These are phyloP conservation scores for Salvelinus fontinalis DNA, from an alignment of 2,113 vertebrate genomes.

Conservation along the genomic window DNA sequence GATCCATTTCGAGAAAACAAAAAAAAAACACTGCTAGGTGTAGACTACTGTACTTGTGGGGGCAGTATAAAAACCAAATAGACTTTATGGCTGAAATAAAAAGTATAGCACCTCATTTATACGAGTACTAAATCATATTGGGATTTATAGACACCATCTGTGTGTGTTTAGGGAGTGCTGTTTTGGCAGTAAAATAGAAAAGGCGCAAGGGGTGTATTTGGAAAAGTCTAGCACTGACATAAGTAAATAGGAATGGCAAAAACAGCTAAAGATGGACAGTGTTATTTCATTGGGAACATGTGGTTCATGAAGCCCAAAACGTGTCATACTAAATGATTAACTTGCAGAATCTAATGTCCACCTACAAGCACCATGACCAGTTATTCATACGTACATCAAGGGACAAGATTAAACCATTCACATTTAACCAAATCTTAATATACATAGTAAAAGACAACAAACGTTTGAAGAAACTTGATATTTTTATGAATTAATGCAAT, in stretches of 20 bases:
- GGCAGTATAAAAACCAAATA: background rate
- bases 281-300: no score
- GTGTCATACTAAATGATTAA: no score
- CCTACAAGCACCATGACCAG: no score
- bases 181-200: conserved; percentile 47
- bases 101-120: background rate
- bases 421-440: no score
- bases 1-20: background rate
- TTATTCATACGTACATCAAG: no score
- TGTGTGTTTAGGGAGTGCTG: conserved; percentile 18
- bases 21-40: background rate
- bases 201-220: no score
- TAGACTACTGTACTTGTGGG: background rate
- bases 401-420: no score
- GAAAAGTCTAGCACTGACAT: background rate
- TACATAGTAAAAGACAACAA: background rate
- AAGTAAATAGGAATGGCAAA: no score
- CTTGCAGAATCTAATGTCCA: no score
- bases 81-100: background rate
- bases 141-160: conserved; percentile 11
- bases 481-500: conserved; percentile 82
- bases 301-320: no score
- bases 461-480: conserved; percentile 20
- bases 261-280: background rate
- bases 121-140: background rate